Conservation (phyloP, 2,113 vertebrate species). For the Gallinago media region DNA sequence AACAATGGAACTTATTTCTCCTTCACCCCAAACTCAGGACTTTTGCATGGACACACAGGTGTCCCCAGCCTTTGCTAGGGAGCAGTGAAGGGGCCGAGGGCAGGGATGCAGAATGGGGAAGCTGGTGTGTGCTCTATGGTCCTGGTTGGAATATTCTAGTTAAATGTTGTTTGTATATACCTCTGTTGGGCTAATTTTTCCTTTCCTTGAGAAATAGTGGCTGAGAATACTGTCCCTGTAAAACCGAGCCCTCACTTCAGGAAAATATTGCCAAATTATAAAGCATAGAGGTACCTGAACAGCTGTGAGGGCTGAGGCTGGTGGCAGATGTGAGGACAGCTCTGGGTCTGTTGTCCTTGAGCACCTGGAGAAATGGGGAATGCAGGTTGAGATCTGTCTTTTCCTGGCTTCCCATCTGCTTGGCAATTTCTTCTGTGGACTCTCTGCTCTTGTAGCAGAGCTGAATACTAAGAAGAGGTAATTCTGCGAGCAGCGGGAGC, state of each 20-base stretch:
- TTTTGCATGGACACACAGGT: accelerated
- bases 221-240: background rate
- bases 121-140: accelerated
- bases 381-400: background rate
- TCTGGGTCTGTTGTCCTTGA: background rate
- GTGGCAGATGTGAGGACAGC: background rate
- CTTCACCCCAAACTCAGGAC: background rate
- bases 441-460: background rate
- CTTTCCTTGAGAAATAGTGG: background rate
- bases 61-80: background rate
- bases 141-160: background rate
- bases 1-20: background rate
- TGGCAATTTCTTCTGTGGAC: background rate
- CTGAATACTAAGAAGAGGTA: background rate
- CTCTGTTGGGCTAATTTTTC: background rate
- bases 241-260: background rate
- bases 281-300: background rate
- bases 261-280: background rate
- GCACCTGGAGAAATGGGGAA: background rate
- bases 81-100: background rate
- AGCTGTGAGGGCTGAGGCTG: background rate
- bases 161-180: background rate
- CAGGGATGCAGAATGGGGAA: background rate
- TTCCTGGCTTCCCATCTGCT: background rate
- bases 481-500: background rate